A percentile compares a stretch with the other conserved stretches of the same genome.
phyloP scores from a whole-genome alignment of 1,140 invertebrate genomes.

The Plutomurus gul region DNA sequence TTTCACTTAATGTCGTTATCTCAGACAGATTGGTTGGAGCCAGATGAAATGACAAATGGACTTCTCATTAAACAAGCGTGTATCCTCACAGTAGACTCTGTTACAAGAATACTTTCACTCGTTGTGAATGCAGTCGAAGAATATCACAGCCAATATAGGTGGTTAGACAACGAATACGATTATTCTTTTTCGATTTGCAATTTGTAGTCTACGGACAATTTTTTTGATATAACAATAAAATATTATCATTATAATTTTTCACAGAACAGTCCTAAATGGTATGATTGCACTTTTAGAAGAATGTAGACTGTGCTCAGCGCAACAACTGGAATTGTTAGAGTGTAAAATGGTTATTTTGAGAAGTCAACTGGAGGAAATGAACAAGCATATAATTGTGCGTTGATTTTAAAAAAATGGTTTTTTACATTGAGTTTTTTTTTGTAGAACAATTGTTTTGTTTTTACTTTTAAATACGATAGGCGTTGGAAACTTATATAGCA shows the following conservation, averaged over 20 bases:
- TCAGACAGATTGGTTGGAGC: not conserved
- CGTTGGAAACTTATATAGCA: slow-evolving; percentile 43
- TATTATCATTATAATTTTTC: too few relatives aligned
- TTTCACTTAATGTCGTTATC: too few relatives aligned
- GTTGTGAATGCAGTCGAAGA: slow-evolving; percentile 46
- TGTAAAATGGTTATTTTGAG: slow-evolving; percentile 43
- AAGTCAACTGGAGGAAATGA: slow-evolving; percentile 42
- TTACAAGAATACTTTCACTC: slow-evolving; percentile 43
- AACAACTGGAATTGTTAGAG: slow-evolving; percentile 36
- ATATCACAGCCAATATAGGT: slow-evolving; percentile 49
- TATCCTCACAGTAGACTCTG: slow-evolving; percentile 41
- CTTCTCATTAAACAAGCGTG: slow-evolving; percentile 45
- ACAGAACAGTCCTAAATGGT: slow-evolving; percentile 17
- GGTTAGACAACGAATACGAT: not conserved
- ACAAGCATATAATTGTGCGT: slow-evolving; percentile 38
- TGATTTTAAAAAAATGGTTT: not conserved
- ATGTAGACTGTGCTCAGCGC: not conserved
- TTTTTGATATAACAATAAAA: too few relatives aligned
- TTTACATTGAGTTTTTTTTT: not conserved
- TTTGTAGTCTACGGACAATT: too few relatives aligned
- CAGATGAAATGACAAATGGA: slow-evolving; percentile 40
- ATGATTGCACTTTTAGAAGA: slow-evolving; percentile 45
- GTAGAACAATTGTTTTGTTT: not conserved
- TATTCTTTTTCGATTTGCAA: not conserved
- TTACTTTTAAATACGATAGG: slow-evolving; percentile 9